A percentile compares a stretch with the other conserved stretches of the same genome.
phyloP scores from a whole-genome alignment of 2,797 vertebrate genomes.

The Naso thynnoides region DNA sequence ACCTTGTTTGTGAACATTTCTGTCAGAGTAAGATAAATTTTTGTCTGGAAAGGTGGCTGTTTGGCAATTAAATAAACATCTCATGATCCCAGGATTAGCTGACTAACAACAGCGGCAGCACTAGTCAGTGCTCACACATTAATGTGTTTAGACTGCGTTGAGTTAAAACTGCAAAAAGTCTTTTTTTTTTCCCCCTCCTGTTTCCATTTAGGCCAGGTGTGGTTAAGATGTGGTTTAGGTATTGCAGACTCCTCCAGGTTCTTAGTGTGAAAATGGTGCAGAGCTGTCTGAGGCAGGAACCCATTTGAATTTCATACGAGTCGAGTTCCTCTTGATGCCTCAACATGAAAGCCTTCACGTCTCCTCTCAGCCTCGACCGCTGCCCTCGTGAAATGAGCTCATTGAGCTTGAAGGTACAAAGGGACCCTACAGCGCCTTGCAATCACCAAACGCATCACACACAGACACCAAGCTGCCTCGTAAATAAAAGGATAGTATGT shows the following conservation, averaged over 20 bases:
- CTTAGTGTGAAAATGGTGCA: slow-evolving; percentile 47
- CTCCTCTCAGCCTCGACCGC: slow-evolving; percentile 52
- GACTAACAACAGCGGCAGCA: neutral
- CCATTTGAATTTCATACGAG: slow-evolving; percentile 81
- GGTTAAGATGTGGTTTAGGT: slow-evolving; percentile 10
- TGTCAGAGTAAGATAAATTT: too few relatives aligned
- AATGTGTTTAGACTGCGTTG: too few relatives aligned
- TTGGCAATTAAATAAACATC: too few relatives aligned
- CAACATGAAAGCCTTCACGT: slow-evolving; percentile 76
- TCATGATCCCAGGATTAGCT: too few relatives aligned
- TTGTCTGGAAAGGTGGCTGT: too few relatives aligned
- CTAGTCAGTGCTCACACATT: neutral
- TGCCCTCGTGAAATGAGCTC: slow-evolving; percentile 64
- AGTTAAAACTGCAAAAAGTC: neutral
- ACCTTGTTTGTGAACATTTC: too few relatives aligned
- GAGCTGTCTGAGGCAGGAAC: slow-evolving; percentile 63
- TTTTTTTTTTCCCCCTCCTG: slow-evolving; percentile 2
- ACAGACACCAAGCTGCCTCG: slow-evolving; percentile 44
- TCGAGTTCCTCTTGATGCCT: slow-evolving; percentile 72
- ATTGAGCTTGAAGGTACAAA: slow-evolving; percentile 72
- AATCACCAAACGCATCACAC: slow-evolving; percentile 63
- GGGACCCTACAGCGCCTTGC: slow-evolving; percentile 53
- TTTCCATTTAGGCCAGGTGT: slow-evolving; percentile 13
- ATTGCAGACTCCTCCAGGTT: slow-evolving; percentile 19
- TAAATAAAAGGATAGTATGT: slow-evolving; percentile 44